A percentile compares a stretch with the other conserved stretches of the same genome.
These are phyloP conservation scores for Meteorus sp. DNA, from an alignment of 1,140 invertebrate genomes.

Conservation along the genomic window DNA sequence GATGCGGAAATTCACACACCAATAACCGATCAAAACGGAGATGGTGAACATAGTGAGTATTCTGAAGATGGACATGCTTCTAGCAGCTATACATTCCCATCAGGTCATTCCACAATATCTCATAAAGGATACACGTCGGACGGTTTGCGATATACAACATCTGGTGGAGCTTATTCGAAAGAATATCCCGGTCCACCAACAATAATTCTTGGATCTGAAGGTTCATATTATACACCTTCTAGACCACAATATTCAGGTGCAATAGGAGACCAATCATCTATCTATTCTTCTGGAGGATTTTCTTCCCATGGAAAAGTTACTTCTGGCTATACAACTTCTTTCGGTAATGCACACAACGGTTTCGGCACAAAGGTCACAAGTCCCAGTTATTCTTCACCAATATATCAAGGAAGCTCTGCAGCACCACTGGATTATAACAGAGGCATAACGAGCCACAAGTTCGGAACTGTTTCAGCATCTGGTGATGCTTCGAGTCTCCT, in stretches of 20 bases:
- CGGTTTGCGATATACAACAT: background rate
- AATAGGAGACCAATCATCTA: no score
- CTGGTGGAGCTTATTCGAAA: background rate
- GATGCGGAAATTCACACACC: constrained; percentile 1
- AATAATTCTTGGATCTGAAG: no score
- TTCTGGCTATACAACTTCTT: no score
- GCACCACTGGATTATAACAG: no score
- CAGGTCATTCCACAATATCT: background rate
- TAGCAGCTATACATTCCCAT: background rate
- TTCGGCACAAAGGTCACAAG: no score
- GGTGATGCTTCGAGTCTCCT: background rate
- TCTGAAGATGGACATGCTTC: background rate
- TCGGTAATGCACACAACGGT: no score
- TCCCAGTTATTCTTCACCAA: no score
- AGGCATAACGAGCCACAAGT: background rate
- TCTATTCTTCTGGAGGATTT: no score
- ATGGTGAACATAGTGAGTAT: background rate
- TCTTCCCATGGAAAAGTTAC: no score
- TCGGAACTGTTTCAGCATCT: background rate
- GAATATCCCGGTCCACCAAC: background rate
- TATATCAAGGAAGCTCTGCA: no score
- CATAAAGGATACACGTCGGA: background rate
- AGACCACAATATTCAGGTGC: no score
- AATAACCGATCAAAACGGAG: constrained; percentile 20
- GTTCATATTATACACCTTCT: no score